Evolutionary conservation across 2,888 invertebrate genomes (phyloP).

Genomic region (Incurvaria masculella): DNA sequence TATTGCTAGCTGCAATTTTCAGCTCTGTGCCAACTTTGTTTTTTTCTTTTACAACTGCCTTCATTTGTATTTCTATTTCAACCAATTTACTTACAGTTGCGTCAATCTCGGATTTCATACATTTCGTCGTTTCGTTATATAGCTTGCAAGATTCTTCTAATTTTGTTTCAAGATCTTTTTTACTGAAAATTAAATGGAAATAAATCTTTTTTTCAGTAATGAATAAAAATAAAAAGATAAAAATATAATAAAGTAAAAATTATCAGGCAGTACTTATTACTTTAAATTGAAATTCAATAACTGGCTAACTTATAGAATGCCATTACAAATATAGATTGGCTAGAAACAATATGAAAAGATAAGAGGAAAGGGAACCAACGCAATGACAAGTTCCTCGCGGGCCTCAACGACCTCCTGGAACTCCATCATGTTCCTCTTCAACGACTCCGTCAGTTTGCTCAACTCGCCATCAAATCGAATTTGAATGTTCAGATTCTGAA

Average conservation of each 20-base stretch:
- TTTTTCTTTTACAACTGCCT: conserved; percentile 27
- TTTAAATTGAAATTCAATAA: too few relatives aligned
- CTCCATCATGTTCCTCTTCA: conserved; percentile 32
- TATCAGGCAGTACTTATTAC: too few relatives aligned
- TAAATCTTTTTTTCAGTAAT: too few relatives aligned
- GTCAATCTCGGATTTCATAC: conserved; percentile 29
- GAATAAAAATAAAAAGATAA: too few relatives aligned
- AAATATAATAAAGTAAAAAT: too few relatives aligned
- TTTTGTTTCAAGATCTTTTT: conserved; percentile 36
- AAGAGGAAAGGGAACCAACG: too few relatives aligned
- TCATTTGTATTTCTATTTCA: conserved; percentile 33
- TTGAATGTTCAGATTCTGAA: conserved; percentile 34
- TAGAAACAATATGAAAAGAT: too few relatives aligned
- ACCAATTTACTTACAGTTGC: conserved; percentile 26
- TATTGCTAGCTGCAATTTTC: conserved; percentile 24
- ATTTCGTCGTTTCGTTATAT: conserved; percentile 32
- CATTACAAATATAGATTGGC: too few relatives aligned
- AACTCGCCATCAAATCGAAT: conserved; percentile 34
- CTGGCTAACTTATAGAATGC: too few relatives aligned
- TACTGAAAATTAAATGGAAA: conserved; percentile 24
- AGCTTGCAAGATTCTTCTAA: conserved; percentile 28
- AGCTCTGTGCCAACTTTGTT: conserved; percentile 25
- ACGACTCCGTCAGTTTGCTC: conserved; percentile 32
- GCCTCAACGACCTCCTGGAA: conserved; percentile 37
- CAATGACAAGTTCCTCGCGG: conserved; percentile 34